Evolutionary conservation across 2,113 vertebrate species (phyloP).

Genomic region (Zosterops hypoxanthus): DNA sequence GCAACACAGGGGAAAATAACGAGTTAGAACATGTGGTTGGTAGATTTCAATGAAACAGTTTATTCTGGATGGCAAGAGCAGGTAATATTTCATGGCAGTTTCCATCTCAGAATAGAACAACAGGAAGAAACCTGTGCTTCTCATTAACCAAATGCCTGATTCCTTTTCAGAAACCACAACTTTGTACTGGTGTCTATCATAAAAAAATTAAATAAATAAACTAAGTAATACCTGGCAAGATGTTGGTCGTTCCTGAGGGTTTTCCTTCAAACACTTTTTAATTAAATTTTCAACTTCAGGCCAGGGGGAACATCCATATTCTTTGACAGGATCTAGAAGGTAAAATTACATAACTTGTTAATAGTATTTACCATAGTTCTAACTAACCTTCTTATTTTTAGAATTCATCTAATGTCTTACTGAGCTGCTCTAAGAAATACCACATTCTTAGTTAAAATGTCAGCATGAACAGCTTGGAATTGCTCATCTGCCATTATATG

Average conservation of each 20-base stretch:
- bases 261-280: conserved; percentile 89
- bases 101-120: not conserved
- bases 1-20: not conserved
- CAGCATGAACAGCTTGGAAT: not conserved
- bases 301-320: conserved; percentile 90
- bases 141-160: not conserved
- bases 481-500: not conserved
- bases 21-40: not conserved
- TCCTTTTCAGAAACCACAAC: not conserved
- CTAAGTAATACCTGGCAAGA: conserved; percentile 84
- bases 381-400: not conserved
- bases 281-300: conserved; percentile 89
- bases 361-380: not conserved
- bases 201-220: not conserved
- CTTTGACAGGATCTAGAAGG: conserved; percentile 89
- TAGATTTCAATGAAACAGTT: not conserved
- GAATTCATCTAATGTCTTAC: not conserved
- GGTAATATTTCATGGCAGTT: not conserved
- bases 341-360: not conserved
- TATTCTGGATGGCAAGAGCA: not conserved
- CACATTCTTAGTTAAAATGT: not conserved
- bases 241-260: conserved; percentile 90
- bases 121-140: not conserved
- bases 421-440: not conserved
- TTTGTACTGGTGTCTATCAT: not conserved